Evolutionary conservation across 2,888 invertebrate species (phyloP), one percentile per base, ranked within the genome.

Genomic region (Prosapia bicincta): DNA sequence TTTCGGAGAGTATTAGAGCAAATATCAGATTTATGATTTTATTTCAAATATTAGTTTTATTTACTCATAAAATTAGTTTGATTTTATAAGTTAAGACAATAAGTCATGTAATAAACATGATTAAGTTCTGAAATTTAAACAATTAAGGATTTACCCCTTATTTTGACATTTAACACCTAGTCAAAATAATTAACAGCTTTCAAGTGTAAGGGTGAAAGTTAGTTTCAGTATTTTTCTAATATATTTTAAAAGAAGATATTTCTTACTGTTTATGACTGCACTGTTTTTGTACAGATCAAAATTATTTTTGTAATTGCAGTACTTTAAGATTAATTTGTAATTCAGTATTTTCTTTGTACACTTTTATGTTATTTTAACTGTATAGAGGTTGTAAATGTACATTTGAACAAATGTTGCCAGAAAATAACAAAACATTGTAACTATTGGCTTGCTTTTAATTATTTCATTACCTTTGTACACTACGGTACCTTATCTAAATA

Each of bases 341-440:
- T 54, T 54, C 54, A 54, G 54, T 54, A 54, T 54, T 54, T 54
- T 54, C 54, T 54, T 54, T 54, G 54, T 54, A 54, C 54, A 54
- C 54, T n/a, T 54, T 54, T 54, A 54, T 54, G 54, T 54, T 54
- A 54, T 54, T 54, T 54, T 54, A 54, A 54, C 7, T 54, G n/a
- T 54, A 54, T 20, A 54, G 20, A 54, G 54, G 54, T 54, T 54
- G 54, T 54, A 54, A 54, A 54, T 38, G 7, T 38, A 38, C 38
- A 38, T 54, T 54, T 54, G 54, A 54, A 54, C 54, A 54, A 54
- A 54, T 54, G 54, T 54, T 54, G 54, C 54, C 54, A 54, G 54
- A 54, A 54, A 54, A 54, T 54, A 54, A 54, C 20, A 54, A 54
- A 54, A 54, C 13, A 54, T 54, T 5, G 20, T 54, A 54, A 54